These are phyloP conservation scores for Trichonephila clavipes DNA, from an alignment of 1,140 invertebrate species.

Conservation along the genomic window DNA sequence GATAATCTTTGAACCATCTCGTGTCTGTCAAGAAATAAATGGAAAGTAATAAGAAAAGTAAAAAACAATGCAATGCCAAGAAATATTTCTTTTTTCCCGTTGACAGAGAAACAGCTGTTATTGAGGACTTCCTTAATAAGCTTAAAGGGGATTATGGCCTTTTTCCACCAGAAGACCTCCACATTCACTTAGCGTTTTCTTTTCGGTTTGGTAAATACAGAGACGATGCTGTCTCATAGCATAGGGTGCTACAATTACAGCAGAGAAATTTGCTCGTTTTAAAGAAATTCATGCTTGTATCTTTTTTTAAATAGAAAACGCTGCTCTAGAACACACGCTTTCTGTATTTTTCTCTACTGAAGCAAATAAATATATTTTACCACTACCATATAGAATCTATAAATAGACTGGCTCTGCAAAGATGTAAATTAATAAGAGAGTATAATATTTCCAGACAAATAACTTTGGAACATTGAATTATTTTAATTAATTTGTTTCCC, in stretches of 20 bases:
- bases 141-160: slow-evolving; percentile 19
- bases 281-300: background rate
- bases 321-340: too few relatives aligned
- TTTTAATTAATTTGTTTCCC: too few relatives aligned
- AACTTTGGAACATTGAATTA: too few relatives aligned
- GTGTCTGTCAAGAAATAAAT: slow-evolving; percentile 14
- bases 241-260: background rate
- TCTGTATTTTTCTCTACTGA: too few relatives aligned
- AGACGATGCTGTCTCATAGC: background rate
- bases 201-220: slow-evolving; percentile 38
- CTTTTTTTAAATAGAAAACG: background rate
- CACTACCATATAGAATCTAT: too few relatives aligned
- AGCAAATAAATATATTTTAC: too few relatives aligned
- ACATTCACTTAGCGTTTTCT: slow-evolving; percentile 38
- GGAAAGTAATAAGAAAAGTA: background rate
- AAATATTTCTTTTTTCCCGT: background rate
- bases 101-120: slow-evolving; percentile 43
- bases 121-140: slow-evolving; percentile 51
- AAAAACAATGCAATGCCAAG: background rate
- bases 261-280: background rate
- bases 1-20: background rate
- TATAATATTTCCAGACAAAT: too few relatives aligned
- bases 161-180: background rate
- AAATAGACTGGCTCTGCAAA: too few relatives aligned
- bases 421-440: too few relatives aligned